Conservation (phyloP, 1,140 invertebrate species). For the Bombus superbus region DNA sequence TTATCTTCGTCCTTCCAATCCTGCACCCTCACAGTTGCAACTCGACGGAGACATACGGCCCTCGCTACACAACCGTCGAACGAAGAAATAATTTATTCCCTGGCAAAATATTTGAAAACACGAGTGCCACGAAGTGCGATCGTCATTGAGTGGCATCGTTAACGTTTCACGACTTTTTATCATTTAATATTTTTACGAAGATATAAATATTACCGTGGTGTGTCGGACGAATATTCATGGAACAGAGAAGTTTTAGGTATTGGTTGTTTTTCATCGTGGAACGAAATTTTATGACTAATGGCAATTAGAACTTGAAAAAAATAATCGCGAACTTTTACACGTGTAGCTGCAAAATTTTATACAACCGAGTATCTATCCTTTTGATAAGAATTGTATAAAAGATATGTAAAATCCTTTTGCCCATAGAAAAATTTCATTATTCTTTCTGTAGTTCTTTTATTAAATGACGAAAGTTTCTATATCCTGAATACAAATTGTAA, state of each 20-base stretch:
- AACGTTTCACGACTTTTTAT: neutral
- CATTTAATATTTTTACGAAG: neutral
- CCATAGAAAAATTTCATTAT: too few relatives aligned
- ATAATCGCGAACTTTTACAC: neutral
- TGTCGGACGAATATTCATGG: neutral
- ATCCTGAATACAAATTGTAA: neutral
- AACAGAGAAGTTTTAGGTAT: too few relatives aligned
- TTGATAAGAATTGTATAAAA: neutral
- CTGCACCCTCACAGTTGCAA: conserved; percentile 1
- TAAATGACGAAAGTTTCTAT: neutral
- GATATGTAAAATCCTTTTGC: too few relatives aligned
- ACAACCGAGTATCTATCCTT: neutral
- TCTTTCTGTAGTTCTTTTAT: neutral
- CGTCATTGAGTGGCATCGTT: too few relatives aligned
- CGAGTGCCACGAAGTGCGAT: too few relatives aligned
- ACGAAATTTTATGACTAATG: too few relatives aligned
- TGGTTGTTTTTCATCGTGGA: too few relatives aligned
- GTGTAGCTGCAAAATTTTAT: neutral
- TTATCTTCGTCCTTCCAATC: conserved; percentile 37
- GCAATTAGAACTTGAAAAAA: neutral
- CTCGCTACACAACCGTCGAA: neutral
- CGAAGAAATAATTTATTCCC: conserved; percentile 5
- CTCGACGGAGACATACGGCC: neutral
- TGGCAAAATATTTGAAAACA: neutral
- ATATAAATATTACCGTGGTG: neutral